Evolutionary conservation across 2,888 invertebrate species (phyloP).

Genomic region (Trilocha varians): DNA sequence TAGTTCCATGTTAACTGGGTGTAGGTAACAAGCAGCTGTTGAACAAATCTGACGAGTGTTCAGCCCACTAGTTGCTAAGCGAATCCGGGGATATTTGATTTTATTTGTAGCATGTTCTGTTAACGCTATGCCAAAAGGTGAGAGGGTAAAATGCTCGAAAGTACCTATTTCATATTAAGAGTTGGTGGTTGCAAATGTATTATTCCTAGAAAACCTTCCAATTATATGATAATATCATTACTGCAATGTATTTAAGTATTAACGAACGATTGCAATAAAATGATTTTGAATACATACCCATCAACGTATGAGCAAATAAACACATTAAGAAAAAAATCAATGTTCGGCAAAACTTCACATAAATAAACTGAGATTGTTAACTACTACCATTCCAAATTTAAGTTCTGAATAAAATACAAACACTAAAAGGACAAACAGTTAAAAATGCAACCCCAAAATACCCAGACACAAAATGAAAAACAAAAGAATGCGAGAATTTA

Average conservation of each 20-base stretch:
- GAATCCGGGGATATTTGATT: constrained; percentile 44
- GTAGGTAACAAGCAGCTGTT: constrained; percentile 45
- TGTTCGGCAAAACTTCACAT: no score
- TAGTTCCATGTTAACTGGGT: constrained; percentile 36
- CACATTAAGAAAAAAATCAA: no score
- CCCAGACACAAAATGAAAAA: background rate
- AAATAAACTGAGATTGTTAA: background rate
- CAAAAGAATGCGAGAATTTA: constrained; percentile 2
- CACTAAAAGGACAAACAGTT: background rate
- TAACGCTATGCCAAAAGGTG: background rate
- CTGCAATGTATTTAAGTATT: no score
- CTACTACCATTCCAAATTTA: background rate
- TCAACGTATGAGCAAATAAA: no score
- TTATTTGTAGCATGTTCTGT: constrained; percentile 4
- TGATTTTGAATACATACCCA: no score
- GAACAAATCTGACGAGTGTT: constrained; percentile 56
- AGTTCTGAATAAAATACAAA: background rate
- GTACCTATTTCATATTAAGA: no score
- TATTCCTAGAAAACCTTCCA: no score
- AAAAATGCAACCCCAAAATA: background rate
- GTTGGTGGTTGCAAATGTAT: no score
- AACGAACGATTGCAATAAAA: no score
- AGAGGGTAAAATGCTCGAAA: no score
- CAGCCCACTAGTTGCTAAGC: constrained; percentile 64
- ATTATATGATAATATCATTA: no score